A percentile compares a stretch with the other conserved stretches of the same genome.
Evolutionary conservation across 2,888 invertebrate genomes (phyloP).

Genomic region (Nomada lathburiana): DNA sequence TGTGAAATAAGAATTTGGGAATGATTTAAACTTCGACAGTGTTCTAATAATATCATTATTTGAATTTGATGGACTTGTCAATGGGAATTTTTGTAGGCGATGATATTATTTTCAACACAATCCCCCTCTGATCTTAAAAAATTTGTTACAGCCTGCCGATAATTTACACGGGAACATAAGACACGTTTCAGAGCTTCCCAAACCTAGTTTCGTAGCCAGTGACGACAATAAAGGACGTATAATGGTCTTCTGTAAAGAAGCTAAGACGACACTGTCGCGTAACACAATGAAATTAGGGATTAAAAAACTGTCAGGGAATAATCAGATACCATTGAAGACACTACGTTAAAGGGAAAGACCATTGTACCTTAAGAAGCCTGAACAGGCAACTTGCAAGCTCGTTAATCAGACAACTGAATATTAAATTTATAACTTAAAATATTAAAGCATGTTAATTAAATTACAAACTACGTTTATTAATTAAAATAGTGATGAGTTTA

Average conservation of each 20-base stretch:
- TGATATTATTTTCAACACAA: not conserved
- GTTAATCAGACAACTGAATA: slow-evolving; percentile 7
- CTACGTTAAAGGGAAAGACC: slow-evolving; percentile 34
- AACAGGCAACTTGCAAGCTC: slow-evolving; percentile 9
- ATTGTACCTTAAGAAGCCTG: not conserved
- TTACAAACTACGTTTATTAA: no score
- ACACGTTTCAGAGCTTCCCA: not conserved
- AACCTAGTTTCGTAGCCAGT: slow-evolving; percentile 14
- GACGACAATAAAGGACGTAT: slow-evolving; percentile 53
- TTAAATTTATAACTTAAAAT: slow-evolving; percentile 17
- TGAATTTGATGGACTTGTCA: no score
- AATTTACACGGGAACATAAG: slow-evolving; percentile 40
- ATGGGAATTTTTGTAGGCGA: no score
- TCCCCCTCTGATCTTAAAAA: not conserved
- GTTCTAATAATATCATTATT: no score
- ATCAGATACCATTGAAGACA: slow-evolving; percentile 35
- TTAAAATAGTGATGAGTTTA: no score
- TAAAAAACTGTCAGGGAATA: slow-evolving; percentile 20
- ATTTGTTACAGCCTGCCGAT: not conserved
- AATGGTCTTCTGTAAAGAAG: slow-evolving; percentile 35
- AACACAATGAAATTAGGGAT: slow-evolving; percentile 29
- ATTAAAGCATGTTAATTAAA: not conserved
- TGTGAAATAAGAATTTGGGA: no score
- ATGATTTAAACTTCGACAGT: no score
- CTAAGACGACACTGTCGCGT: not conserved